Percentiles rank a stretch among this genome's conserved stretches.
Evolutionary conservation across 2,888 invertebrate genomes (phyloP).

Genomic region (Synergus japonicus): DNA sequence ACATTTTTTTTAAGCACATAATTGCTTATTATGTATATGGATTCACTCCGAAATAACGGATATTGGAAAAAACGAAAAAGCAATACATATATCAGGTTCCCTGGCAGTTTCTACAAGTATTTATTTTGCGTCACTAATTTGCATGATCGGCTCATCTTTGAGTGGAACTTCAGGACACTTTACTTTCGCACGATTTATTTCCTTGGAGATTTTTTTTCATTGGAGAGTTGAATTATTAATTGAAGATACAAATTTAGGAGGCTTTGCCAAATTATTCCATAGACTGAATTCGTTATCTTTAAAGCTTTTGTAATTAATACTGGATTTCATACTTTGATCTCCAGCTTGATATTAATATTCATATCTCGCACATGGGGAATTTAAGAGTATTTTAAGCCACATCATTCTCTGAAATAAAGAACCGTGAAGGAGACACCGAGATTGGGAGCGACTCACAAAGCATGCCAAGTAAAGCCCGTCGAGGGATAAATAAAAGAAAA

Average conservation of each 20-base stretch:
- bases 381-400: neutral
- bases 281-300: too few relatives aligned
- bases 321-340: too few relatives aligned
- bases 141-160: neutral
- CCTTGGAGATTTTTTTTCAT: neutral
- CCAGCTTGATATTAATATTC: too few relatives aligned
- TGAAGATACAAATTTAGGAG: neutral
- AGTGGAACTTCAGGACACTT: constrained; percentile 3
- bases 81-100: too few relatives aligned
- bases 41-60: too few relatives aligned
- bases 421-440: neutral
- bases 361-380: too few relatives aligned
- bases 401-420: neutral
- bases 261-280: too few relatives aligned
- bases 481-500: neutral
- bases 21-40: too few relatives aligned
- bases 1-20: too few relatives aligned
- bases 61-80: too few relatives aligned
- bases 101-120: neutral
- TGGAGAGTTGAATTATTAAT: constrained; percentile 7
- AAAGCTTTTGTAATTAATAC: too few relatives aligned
- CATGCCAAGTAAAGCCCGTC: neutral
- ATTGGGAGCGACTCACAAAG: neutral
- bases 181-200: constrained; percentile 23
- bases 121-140: constrained; percentile 29